Percentiles rank a stretch among this genome's conserved stretches.
Evolutionary conservation across 2,888 invertebrate genomes (phyloP).

Genomic region (Caenorhabditis sp.): DNA sequence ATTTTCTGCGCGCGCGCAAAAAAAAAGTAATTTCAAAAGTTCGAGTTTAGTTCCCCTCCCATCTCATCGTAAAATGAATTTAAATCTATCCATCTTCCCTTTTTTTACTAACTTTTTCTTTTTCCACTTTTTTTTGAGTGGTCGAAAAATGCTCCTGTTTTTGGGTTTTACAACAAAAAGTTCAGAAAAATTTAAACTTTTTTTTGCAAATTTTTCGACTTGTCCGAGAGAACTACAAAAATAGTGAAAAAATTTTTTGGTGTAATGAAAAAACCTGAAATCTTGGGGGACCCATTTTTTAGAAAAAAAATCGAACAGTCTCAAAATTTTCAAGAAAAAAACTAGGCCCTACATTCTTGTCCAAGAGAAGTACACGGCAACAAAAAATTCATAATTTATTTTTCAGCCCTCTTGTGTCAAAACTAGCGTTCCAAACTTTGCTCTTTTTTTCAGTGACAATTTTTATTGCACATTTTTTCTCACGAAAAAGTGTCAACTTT

Average conservation of each 20-base stretch:
- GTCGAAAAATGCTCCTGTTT: not conserved
- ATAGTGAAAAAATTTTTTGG: not conserved
- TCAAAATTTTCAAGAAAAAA: not conserved
- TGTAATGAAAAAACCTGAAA: not conserved
- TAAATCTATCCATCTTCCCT: not conserved
- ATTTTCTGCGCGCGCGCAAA: not conserved
- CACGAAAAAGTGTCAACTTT: not conserved
- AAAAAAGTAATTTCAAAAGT: not conserved
- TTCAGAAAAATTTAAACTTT: not conserved
- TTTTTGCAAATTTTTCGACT: not conserved
- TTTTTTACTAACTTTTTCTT: not conserved
- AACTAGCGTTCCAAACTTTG: not conserved
- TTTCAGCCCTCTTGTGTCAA: too few species aligned
- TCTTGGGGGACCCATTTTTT: not conserved
- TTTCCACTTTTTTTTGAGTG: not conserved
- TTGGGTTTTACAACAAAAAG: too few species aligned
- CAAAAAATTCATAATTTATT: too few species aligned
- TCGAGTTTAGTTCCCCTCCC: not conserved
- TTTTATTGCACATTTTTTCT: not conserved
- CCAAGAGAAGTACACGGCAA: too few species aligned
- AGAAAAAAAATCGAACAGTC: too few species aligned
- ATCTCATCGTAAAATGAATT: constrained; percentile 1
- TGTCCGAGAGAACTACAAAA: too few species aligned
- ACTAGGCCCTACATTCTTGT: too few species aligned
- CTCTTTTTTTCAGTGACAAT: too few species aligned